A percentile compares a stretch with the other conserved stretches of the same genome.
Conservation (phyloP, 2,888 invertebrate genomes). For the Anagyrus pseudococci region DNA sequence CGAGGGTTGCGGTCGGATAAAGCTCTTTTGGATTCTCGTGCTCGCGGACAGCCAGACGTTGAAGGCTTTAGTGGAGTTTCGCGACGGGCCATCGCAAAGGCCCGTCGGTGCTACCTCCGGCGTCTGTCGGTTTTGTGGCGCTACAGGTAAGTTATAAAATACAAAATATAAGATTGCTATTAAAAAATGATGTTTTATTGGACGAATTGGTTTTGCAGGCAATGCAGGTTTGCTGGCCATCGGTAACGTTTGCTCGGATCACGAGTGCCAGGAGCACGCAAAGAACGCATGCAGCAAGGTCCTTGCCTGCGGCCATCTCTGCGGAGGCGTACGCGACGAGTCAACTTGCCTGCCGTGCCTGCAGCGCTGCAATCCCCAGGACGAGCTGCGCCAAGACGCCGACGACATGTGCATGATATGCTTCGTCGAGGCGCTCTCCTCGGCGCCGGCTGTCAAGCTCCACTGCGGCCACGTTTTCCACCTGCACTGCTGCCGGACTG, state of each 20-base stretch:
- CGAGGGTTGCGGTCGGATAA: slow-evolving; percentile 94
- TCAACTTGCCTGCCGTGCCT: slow-evolving; percentile 87
- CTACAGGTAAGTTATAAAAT: slow-evolving; percentile 64
- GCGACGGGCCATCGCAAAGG: slow-evolving; percentile 73
- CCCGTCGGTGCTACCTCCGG: slow-evolving; percentile 66
- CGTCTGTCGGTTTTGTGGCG: slow-evolving; percentile 90
- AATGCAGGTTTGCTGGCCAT: slow-evolving; percentile 86
- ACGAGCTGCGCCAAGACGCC: slow-evolving; percentile 85
- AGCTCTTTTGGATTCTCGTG: slow-evolving; percentile 93
- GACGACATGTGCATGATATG: slow-evolving; percentile 99
- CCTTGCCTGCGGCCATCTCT: slow-evolving; percentile 87
- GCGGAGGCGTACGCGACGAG: slow-evolving; percentile 92
- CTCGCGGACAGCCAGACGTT: slow-evolving; percentile 92
- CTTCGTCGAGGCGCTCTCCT: slow-evolving; percentile 94
- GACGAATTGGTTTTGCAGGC: slow-evolving; percentile 27
- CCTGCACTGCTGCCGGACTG: slow-evolving; percentile 86
- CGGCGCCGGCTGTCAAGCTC: slow-evolving; percentile 91
- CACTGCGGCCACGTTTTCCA: slow-evolving; percentile 97
- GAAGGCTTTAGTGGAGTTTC: slow-evolving; percentile 89
- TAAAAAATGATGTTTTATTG: not conserved
- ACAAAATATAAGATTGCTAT: slow-evolving; percentile 48
- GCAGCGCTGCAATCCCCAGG: slow-evolving; percentile 73
- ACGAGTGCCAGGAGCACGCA: slow-evolving; percentile 87
- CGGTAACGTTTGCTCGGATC: slow-evolving; percentile 92
- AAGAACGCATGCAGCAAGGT: slow-evolving; percentile 83